Evolutionary conservation across 1,140 invertebrate species (phyloP).

Genomic region (Linepithema humile): DNA sequence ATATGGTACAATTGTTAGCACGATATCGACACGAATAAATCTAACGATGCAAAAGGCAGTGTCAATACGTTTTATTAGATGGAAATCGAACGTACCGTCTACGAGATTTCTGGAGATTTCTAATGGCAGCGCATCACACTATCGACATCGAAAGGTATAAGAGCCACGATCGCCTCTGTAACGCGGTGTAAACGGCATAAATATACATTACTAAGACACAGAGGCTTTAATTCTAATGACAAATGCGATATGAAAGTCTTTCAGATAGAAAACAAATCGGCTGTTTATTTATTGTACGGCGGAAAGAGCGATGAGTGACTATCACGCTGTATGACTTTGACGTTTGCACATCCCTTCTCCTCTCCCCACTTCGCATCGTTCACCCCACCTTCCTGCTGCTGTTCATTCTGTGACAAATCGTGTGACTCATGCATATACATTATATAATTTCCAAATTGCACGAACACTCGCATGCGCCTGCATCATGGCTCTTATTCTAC

Average conservation of each 20-base stretch:
- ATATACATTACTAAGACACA: neutral
- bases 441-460: conserved; percentile 72
- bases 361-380: neutral
- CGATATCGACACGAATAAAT: neutral
- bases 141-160: conserved; percentile 46
- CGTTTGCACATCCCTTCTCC: conserved; percentile 67
- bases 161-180: neutral
- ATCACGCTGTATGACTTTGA: conserved; percentile 68
- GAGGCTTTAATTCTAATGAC: neutral
- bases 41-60: neutral
- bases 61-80: neutral
- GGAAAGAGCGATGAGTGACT: conserved; percentile 8
- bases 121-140: conserved; percentile 67
- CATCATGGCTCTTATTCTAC: neutral
- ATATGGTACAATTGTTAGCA: conserved; percentile 5
- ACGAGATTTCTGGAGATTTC: conserved; percentile 30
- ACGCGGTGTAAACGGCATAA: neutral
- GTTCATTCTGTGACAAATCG: conserved; percentile 64
- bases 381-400: too few relatives aligned
- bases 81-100: conserved; percentile 6
- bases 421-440: conserved; percentile 74
- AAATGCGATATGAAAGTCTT: neutral
- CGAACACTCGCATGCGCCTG: conserved; percentile 34
- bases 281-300: conserved; percentile 39
- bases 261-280: neutral